phyloP scores from a whole-genome alignment of 2,888 invertebrate genomes.

The Anaspis maculata region DNA sequence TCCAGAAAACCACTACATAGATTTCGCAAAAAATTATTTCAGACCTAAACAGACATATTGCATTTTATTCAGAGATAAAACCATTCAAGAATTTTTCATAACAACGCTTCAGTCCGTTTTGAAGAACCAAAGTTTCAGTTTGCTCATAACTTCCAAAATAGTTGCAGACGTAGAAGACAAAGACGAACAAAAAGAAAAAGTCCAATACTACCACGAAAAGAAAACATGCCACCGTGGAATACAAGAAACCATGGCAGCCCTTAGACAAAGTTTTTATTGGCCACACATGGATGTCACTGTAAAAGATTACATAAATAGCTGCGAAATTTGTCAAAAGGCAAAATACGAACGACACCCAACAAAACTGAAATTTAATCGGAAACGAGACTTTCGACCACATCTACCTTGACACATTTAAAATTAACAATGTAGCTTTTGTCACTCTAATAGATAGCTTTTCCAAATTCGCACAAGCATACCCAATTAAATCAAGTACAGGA shows the following conservation, averaged over 20 bases:
- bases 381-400: neutral
- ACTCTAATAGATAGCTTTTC: conserved; percentile 6
- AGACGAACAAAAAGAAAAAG: neutral
- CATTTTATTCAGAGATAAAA: too few relatives aligned
- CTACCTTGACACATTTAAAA: neutral
- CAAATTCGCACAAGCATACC: conserved; percentile 7
- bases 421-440: conserved; percentile 3
- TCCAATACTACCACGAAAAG: neutral
- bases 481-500: neutral
- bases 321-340: neutral
- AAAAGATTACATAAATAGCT: neutral
- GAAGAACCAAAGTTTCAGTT: too few relatives aligned
- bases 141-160: too few relatives aligned
- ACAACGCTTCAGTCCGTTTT: too few relatives aligned
- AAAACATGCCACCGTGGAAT: conserved; percentile 1
- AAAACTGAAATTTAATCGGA: neutral
- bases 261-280: neutral
- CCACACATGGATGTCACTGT: neutral
- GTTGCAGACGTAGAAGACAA: too few relatives aligned
- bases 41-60: too few relatives aligned
- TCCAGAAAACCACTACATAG: too few relatives aligned
- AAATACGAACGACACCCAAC: conserved; percentile 1
- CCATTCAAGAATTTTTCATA: too few relatives aligned
- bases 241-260: neutral
- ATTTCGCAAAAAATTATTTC: too few relatives aligned